Base-by-base conservation (phyloP, 1,140 invertebrate species). In the Diorhabda carinulata region DNA sequence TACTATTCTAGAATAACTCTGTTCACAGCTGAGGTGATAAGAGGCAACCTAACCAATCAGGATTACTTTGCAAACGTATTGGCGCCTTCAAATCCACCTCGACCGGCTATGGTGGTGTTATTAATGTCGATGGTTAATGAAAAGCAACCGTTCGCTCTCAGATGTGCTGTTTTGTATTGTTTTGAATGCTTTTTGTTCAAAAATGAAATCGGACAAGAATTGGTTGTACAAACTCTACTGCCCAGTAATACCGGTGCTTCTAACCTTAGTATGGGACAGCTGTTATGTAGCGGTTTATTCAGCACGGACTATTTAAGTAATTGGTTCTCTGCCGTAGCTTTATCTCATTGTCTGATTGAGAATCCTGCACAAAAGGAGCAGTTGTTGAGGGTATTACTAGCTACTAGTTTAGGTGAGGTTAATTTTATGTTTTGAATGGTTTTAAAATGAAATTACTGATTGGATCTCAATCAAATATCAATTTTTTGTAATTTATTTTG, bases 61-160 rank as follows among this genome's bases (percentile, higher is more conserved):
- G 92, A 97, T 76, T 95, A 93, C 79, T 90, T 99, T 78, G 89
- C 92, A 2, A 89, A 87, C 70, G 92, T 98, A n/a, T 89, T 93
- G 83, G 96, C 97, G 0, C 96, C 96, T 0, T 94, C 92, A 9
- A 92, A 87, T 78, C 96, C 97, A 47, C 94, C 97, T 8, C 88
- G 93, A 61, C 93, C 97, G 2, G 95, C 94, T 1, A 91, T 99
- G 61, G 92, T 99, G 0, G 92, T 99, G 57, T 83, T 99, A 5
- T 81, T 99, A 7, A 96, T 98, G 92, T 98, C 96, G 0, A 98
- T 99, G 96, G 95, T 99, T 3, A 98, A 98, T 82, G 97, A 99
- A 77, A 98, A 98, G 80, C 98, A 99, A 81, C 92, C 95, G 8
- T 94, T 99, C 79, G 82, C 88, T 5, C 81, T 99, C 64, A 70